Evolutionary conservation across 2,113 vertebrate species (phyloP).

Genomic region (Gymnocephalus cernua): DNA sequence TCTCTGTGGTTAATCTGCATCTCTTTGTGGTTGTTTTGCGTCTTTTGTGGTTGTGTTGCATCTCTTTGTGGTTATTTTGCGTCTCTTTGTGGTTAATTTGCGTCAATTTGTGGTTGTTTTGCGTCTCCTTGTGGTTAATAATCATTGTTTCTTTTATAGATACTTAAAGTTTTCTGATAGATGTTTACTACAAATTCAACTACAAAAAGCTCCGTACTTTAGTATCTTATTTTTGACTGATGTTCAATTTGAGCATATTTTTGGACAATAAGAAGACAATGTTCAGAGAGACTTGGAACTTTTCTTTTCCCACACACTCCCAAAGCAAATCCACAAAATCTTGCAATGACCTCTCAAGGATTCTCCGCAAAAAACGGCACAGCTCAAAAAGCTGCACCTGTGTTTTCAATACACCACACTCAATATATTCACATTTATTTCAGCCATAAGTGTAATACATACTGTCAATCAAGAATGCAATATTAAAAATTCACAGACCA

Average conservation of each 20-base stretch:
- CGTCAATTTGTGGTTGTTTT: neutral
- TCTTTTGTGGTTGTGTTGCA: too few species aligned
- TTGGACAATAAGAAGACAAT: neutral
- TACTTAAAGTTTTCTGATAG: too few species aligned
- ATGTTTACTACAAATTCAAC: too few species aligned
- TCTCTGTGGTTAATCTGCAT: too few species aligned
- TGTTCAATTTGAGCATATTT: too few species aligned
- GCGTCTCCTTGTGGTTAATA: too few species aligned
- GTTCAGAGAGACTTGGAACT: neutral
- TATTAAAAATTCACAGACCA: neutral
- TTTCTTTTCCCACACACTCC: neutral
- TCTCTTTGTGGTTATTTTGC: neutral
- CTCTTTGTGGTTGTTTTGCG: too few species aligned
- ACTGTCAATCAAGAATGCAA: slow-evolving; percentile 1
- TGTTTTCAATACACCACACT: neutral
- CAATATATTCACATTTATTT: neutral
- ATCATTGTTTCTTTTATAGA: too few species aligned
- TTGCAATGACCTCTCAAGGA: neutral
- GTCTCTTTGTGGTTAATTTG: too few species aligned
- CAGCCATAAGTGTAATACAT: neutral
- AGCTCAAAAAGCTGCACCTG: slow-evolving; percentile 7
- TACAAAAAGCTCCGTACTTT: too few species aligned
- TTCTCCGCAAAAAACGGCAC: neutral
- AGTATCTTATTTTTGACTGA: too few species aligned
- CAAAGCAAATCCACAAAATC: neutral